Percentiles rank a stretch among this genome's conserved stretches.
These are phyloP conservation scores for Eupsilia transversa DNA, from an alignment of 2,888 invertebrate genomes.

Conservation along the genomic window DNA sequence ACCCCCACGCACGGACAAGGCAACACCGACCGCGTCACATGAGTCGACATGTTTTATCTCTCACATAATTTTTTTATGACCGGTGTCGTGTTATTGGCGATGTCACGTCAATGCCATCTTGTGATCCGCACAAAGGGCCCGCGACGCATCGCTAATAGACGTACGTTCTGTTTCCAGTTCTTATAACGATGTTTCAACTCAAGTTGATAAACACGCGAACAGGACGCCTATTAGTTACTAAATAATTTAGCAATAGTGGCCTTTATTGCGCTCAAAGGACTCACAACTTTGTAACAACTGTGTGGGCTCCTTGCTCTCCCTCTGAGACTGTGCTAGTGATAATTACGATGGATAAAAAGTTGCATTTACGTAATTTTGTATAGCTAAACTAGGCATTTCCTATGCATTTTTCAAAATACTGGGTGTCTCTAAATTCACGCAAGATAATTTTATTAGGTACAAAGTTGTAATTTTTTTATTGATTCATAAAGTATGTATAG, in stretches of 20 bases:
- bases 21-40: conserved; percentile 22
- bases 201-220: background rate
- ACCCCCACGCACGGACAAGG: conserved; percentile 59
- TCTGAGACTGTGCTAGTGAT: background rate
- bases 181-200: background rate
- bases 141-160: background rate
- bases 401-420: background rate
- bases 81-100: conserved; percentile 35
- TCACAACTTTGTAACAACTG: background rate
- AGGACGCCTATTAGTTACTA: background rate
- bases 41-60: conserved; percentile 41
- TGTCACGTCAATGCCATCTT: conserved; percentile 24
- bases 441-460: background rate
- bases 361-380: background rate
- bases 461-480: background rate
- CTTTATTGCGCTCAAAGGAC: background rate
- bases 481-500: background rate
- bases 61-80: conserved; percentile 55
- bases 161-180: background rate
- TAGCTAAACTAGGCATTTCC: background rate
- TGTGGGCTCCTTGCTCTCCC: no score
- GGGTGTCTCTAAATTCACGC: background rate
- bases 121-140: background rate
- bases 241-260: background rate
- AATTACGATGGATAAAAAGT: background rate